Base-by-base conservation (phyloP, 1,140 invertebrate species). In the Andricus grossulariae region DNA sequence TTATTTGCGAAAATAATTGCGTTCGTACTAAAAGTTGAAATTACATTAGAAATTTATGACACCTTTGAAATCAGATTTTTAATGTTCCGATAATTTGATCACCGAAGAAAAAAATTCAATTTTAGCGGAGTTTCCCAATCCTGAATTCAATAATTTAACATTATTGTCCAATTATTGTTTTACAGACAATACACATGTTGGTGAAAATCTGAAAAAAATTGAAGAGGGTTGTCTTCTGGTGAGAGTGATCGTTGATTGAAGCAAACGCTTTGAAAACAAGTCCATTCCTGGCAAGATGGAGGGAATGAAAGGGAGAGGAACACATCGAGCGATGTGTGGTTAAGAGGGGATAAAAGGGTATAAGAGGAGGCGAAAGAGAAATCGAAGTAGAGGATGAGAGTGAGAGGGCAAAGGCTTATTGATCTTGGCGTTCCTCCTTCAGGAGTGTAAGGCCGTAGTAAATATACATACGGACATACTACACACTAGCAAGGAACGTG, bases 321-420 rank as follows among this genome's bases (percentile, higher is more conserved):
- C 12, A 72, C 54, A 75, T 16, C 66, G 73, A 74, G 74, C 74
- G 71, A 55, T 55, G 72, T 70, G 72, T 76, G 74, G 78, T 82
- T 80, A 81, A 80, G 73, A 75, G 72, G 57, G 73, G 77, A 51
- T 66, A 80, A 79, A 78, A 82, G 74, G 73, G 74, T 66, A 78
- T 80, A 80, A 79, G 78, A 70, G n/a, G 71, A 75, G 57, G 66
- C 71, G 73, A 80, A 54, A 18, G 74, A 75, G 71, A 80, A 72
- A 74, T 57, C 52, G 72, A 77, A 77, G 77, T 25, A 49, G 57
- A 75, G 57, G 71, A 73, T 71, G 71, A 18, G 57, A 71, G 54
- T 49, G 55, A 75, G 74, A 76, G 51, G 72, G 55, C 60, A 71
- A 75, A 79, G 73, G 76, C 77, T 80, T 77, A 77, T 79, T 71